phyloP scores from a whole-genome alignment of 2,113 vertebrate genomes.

The Clarias magur region DNA sequence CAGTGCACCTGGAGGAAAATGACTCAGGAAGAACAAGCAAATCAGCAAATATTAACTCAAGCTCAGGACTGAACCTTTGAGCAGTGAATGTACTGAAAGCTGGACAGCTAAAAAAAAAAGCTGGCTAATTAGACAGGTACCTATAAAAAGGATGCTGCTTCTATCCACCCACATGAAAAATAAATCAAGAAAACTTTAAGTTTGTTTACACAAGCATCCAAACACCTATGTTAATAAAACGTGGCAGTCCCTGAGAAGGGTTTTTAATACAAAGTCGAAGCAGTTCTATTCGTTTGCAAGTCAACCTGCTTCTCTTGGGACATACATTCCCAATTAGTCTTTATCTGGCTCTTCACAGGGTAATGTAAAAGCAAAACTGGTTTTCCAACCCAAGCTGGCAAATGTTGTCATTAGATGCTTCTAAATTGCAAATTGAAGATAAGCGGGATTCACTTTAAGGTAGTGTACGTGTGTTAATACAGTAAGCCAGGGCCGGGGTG shows the following conservation, averaged over 20 bases:
- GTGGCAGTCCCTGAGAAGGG: neutral
- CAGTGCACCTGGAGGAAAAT: neutral
- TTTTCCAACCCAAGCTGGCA: conserved; percentile 36
- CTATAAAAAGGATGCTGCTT: neutral
- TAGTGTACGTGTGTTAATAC: conserved; percentile 32
- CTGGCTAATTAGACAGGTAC: neutral
- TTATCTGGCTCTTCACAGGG: conserved; percentile 48
- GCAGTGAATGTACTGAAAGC: neutral
- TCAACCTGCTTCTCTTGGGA: conserved; percentile 38
- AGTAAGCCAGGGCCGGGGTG: conserved; percentile 9
- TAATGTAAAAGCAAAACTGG: conserved; percentile 46
- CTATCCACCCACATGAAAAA: neutral
- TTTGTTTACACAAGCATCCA: neutral
- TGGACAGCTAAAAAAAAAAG: neutral
- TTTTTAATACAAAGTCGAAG: conserved; percentile 2
- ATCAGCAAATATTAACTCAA: neutral
- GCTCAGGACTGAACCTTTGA: neutral
- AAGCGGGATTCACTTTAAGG: conserved; percentile 33
- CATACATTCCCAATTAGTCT: conserved; percentile 50
- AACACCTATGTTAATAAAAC: neutral
- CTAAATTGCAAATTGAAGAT: conserved; percentile 46
- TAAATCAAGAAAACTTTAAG: neutral
- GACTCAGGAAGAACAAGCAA: neutral
- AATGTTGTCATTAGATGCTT: conserved; percentile 47
- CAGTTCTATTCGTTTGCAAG: conserved; percentile 12